Percentiles rank a stretch among this genome's conserved stretches.
Evolutionary conservation across 1,140 invertebrate genomes (phyloP).

Genomic region (Aethina tumida): DNA sequence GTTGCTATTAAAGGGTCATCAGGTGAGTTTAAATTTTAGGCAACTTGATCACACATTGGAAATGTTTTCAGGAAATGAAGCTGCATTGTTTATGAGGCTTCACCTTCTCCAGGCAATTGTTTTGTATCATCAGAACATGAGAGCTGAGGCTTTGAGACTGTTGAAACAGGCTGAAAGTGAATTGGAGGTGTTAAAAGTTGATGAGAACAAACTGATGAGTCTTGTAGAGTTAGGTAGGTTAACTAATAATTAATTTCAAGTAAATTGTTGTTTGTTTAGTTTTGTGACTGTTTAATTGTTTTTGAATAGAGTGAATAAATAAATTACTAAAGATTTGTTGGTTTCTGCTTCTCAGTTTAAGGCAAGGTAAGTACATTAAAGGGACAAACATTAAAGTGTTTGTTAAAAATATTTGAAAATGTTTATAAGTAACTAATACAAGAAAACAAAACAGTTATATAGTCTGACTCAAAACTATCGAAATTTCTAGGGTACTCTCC

Average conservation of each 20-base stretch:
- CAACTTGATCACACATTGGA: not conserved
- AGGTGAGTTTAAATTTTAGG: constrained; percentile 31
- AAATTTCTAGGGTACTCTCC: constrained; percentile 45
- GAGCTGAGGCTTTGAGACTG: constrained; percentile 45
- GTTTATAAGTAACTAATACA: too few relatives aligned
- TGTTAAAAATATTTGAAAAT: too few relatives aligned
- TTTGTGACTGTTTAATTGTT: too few relatives aligned
- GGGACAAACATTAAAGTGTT: too few relatives aligned
- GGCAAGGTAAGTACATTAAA: too few relatives aligned
- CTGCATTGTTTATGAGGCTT: constrained; percentile 61
- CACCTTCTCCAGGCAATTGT: constrained; percentile 70
- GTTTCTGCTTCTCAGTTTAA: too few relatives aligned
- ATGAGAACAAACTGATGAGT: constrained; percentile 42
- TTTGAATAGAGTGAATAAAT: too few relatives aligned
- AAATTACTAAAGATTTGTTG: too few relatives aligned
- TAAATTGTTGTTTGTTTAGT: too few relatives aligned
- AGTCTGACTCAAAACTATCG: too few relatives aligned
- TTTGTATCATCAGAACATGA: constrained; percentile 60
- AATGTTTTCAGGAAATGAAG: constrained; percentile 42
- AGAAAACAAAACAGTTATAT: too few relatives aligned
- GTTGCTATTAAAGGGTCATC: constrained; percentile 55
- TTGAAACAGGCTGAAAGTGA: constrained; percentile 51
- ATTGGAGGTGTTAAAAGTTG: constrained; percentile 49
- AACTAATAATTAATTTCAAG: too few relatives aligned
- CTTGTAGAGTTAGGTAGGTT: constrained; percentile 47